Base-by-base conservation (phyloP, 92 coral and sea anemone genomes). In the Siderastrea radians region DNA sequence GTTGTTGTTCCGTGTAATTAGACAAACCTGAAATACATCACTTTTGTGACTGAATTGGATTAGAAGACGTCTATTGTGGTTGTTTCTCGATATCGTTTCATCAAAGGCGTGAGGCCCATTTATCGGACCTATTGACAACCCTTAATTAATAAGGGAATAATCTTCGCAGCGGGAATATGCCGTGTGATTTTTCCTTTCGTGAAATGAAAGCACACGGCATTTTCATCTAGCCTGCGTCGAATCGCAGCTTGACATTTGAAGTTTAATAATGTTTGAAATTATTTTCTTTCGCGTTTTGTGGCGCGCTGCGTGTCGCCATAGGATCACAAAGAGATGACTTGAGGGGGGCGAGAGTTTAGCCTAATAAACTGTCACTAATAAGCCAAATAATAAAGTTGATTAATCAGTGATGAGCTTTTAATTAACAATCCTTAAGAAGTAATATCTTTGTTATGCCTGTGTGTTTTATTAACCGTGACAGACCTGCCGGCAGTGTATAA, bases 311-410 rank as follows among this genome's bases (percentile, higher is more conserved):
- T 75, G 79, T 70, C n/a, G 79, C 88, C 81, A 91, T 91, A 44
- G 19, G 72, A 71, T 11, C 72, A 91, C 96, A 94, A 91, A 84
- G 60, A 58, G 59, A 66, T 57, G 63, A 83, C 43, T 81, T 65
- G 84, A 75, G 63, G 98, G 95, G 93, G 98, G 98, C 70, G 85
- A 79, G 19, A 79, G 94, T 92, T 94, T 94, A 93, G 93, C 91
- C 67, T 90, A 75, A 92, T 89, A 94, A 94, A 94, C 92, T 83
- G 94, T 91, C 90, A 83, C 88, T 80, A 94, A 94, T 92, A 92
- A 92, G 79, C 53, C 85, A 89, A 81, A 81, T 89, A 89, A 92
- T 92, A 88, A 90, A 93, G 72, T 89, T 89, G 96, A 93, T 95
- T 95, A 95, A 89, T 84, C 90, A 86, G 82, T 85, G 94, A 94